Base-by-base conservation (phyloP, 2,888 invertebrate genomes). In the Campaea margaritaria region DNA sequence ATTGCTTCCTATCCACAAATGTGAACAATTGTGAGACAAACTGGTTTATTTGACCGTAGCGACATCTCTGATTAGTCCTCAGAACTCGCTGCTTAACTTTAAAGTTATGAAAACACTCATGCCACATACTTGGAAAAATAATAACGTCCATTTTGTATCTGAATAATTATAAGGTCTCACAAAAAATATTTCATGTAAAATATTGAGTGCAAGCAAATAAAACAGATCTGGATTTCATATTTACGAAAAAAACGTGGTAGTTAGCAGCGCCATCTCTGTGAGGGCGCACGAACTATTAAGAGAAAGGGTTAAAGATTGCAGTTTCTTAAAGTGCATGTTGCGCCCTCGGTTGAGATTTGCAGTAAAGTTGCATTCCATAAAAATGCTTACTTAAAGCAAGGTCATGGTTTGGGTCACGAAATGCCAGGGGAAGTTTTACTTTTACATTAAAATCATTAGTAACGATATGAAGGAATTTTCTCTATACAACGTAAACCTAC, bases 201-300 rank as follows among this genome's bases (percentile, higher is more conserved):
- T 36, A n/a, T 34, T 1, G 2, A 7, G 9, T 34, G 11, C 1
- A n/a, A 5, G 11, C 2, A 36, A 11, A 12, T 3, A n/a, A n/a
- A 10, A 36, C 4, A 36, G 36, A n/a, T 3, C 12, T 1, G n/a
- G 36, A 36, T 36, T 12, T n/a, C 10, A 3, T 13, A 0, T 39
- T 3, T 14, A 9, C 21, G 3, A 43, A 16, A 27, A 42, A 42
- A 14, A 21, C 16, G 7, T 14, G 0, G 5, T 14, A 50, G 46
- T 53, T 28, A 9, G 13, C 62, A 76, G 60, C 82, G 88, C 86
- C 89, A 88, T 89, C 89, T 90, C n/a, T 76, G 62, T 53, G 43
- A 75, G 86, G 89, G 89, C 65, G 65, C 34, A 48, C 0, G 69
- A 70, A 87, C 74, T 82, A 67, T 67, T 56, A 61, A 34, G 46